These are phyloP conservation scores for Stictonetta naevosa DNA, from an alignment of 2,113 vertebrate genomes.

Conservation along the genomic window DNA sequence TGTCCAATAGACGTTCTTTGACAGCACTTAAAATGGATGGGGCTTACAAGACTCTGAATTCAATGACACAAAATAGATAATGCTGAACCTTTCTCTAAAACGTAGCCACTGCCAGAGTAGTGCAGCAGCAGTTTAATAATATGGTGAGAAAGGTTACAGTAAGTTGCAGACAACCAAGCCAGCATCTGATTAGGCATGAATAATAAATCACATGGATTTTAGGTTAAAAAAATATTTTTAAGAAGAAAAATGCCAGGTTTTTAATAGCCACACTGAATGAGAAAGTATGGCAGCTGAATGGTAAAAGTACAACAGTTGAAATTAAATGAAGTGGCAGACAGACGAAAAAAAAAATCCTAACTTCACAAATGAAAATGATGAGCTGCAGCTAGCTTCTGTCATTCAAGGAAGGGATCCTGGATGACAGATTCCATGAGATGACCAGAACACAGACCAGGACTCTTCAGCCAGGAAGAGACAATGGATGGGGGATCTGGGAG, in stretches of 20 bases:
- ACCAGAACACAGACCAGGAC: neutral
- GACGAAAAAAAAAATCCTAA: neutral
- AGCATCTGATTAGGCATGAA: neutral
- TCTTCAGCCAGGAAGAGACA: neutral
- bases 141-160: neutral
- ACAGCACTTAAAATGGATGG: neutral
- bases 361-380: neutral
- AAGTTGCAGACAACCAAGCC: neutral
- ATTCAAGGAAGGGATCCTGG: neutral
- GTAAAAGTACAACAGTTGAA: neutral
- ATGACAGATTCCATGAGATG: neutral
- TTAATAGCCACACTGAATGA: neutral
- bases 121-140: neutral
- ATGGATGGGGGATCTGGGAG: accelerated
- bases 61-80: neutral
- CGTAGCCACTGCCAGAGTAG: neutral
- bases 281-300: neutral
- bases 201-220: neutral
- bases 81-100: neutral
- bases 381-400: neutral
- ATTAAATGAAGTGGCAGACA: neutral
- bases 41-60: neutral
- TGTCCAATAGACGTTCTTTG: neutral
- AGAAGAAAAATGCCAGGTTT: neutral
- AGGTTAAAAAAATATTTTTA: neutral